Evolutionary conservation across 2,113 vertebrate genomes (phyloP).

Genomic region (Procavia capensis): DNA sequence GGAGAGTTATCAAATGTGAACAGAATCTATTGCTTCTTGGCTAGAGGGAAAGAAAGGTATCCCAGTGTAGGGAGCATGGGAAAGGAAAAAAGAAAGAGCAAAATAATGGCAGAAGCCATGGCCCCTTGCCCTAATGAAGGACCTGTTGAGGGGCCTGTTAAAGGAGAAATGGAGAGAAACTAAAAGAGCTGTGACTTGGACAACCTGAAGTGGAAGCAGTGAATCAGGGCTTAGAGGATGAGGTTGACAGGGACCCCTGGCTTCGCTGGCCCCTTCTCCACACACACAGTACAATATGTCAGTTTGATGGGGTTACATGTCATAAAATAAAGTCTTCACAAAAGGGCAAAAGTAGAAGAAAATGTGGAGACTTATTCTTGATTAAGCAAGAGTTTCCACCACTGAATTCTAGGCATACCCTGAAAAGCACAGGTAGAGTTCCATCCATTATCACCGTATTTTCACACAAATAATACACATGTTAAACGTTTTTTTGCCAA

Average conservation of each 20-base stretch:
- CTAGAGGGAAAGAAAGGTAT: neutral
- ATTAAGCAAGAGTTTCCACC: neutral
- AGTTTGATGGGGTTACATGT: neutral
- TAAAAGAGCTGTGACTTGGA: rapidly evolving
- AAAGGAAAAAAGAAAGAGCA: neutral
- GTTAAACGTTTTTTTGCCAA: too few relatives aligned
- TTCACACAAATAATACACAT: too few relatives aligned
- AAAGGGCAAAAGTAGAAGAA: neutral
- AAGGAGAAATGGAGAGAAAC: neutral
- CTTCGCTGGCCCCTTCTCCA: neutral
- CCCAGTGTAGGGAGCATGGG: neutral
- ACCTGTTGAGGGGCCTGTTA: rapidly evolving
- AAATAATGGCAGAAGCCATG: too few relatives aligned
- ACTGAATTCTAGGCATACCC: neutral
- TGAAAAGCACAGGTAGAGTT: neutral
- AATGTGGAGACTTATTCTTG: neutral
- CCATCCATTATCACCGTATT: neutral
- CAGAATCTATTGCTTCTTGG: neutral
- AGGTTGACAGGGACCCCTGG: neutral
- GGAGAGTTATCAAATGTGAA: neutral
- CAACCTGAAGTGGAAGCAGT: neutral
- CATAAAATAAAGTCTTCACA: neutral
- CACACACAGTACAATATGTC: neutral
- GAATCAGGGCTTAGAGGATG: too few relatives aligned
- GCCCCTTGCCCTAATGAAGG: neutral